phyloP scores from a whole-genome alignment of 2,888 invertebrate genomes.

The Lagria hirta region DNA sequence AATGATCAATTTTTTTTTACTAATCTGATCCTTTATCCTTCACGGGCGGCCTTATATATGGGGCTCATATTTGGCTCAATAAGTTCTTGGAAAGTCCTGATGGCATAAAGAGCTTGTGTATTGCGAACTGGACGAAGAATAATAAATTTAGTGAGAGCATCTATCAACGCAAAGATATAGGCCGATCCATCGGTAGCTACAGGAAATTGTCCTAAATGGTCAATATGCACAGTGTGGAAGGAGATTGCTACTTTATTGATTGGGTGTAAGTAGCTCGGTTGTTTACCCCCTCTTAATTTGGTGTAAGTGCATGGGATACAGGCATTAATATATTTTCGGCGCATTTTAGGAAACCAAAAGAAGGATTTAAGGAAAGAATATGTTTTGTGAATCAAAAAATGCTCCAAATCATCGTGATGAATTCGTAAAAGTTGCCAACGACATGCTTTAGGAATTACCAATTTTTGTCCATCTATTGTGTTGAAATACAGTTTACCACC shows the following conservation, averaged over 20 bases:
- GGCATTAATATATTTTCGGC: background rate
- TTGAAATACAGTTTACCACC: background rate
- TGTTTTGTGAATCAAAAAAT: background rate
- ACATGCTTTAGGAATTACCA: background rate
- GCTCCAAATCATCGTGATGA: background rate
- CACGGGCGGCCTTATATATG: too few relatives aligned
- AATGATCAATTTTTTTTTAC: too few relatives aligned
- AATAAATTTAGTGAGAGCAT: slow-evolving; percentile 1
- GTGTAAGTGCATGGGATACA: background rate
- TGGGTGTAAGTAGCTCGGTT: slow-evolving; percentile 1
- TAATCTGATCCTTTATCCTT: too few relatives aligned
- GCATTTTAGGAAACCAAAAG: slow-evolving; percentile 1
- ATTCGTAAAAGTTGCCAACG: background rate
- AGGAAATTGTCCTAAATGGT: background rate
- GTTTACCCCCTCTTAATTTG: background rate
- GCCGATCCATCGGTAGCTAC: background rate
- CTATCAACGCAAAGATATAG: background rate
- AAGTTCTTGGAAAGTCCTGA: too few relatives aligned
- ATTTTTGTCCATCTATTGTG: background rate
- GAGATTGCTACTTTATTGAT: slow-evolving; percentile 1
- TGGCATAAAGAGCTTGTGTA: background rate
- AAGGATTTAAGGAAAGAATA: background rate
- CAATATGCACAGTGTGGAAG: background rate
- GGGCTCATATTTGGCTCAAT: too few relatives aligned
- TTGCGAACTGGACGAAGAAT: background rate